A percentile compares a stretch with the other conserved stretches of the same genome.
phyloP scores from a whole-genome alignment of 2,888 invertebrate species.

The Cephus pulcher region DNA sequence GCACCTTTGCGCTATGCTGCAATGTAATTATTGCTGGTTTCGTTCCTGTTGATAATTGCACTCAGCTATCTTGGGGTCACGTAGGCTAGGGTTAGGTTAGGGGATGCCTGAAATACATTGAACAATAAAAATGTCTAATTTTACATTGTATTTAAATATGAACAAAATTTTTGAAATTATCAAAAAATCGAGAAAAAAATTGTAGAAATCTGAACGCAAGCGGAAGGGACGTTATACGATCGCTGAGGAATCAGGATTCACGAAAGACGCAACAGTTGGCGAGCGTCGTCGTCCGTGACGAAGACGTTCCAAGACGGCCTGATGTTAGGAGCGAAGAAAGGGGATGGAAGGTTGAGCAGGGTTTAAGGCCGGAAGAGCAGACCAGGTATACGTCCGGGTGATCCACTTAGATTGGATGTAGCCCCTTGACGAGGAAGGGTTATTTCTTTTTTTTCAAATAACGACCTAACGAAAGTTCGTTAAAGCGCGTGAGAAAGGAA shows the following conservation, averaged over 20 bases:
- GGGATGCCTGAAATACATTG: neutral
- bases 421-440: neutral
- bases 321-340: neutral
- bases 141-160: neutral
- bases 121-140: too few relatives aligned
- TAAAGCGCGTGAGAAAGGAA: neutral
- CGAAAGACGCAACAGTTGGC: conserved; percentile 55
- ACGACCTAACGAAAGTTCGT: neutral
- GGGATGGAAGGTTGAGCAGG: neutral
- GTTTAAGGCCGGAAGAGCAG: conserved; percentile 36
- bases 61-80: neutral
- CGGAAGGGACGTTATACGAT: neutral
- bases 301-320: conserved; percentile 43
- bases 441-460: neutral
- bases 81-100: neutral
- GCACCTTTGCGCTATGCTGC: neutral
- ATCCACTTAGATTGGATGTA: conserved; percentile 14
- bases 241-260: conserved; percentile 15
- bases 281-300: conserved; percentile 45
- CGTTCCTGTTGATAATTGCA: neutral
- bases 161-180: neutral
- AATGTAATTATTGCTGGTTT: neutral
- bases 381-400: conserved; percentile 14
- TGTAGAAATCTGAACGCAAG: neutral
- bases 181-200: neutral